Evolutionary conservation across 2,797 vertebrate genomes (phyloP).

Genomic region (Phrynocephalus vlangalii): DNA sequence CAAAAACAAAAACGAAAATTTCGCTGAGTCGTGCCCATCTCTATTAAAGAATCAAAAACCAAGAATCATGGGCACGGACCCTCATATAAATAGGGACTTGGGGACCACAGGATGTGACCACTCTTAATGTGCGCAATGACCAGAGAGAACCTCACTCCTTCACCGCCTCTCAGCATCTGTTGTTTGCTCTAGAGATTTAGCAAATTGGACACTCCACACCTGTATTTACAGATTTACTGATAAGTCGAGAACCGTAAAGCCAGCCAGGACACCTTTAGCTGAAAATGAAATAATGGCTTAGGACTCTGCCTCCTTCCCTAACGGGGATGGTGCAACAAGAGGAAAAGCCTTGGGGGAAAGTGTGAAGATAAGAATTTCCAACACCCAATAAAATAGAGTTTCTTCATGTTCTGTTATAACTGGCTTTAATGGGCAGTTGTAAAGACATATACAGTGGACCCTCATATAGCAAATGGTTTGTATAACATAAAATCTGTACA

Average conservation of each 20-base stretch:
- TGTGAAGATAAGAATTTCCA: conserved; percentile 57
- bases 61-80: not conserved
- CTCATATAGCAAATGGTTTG: too few relatives aligned
- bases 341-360: conserved; percentile 49
- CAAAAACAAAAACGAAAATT: too few relatives aligned
- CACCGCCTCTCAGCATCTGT: conserved; percentile 46
- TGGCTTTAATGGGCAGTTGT: conserved; percentile 54
- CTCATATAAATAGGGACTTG: not conserved
- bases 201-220: conserved; percentile 74
- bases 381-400: conserved; percentile 72
- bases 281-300: conserved; percentile 80
- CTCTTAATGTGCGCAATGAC: not conserved
- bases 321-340: conserved; percentile 58
- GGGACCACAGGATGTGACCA: too few relatives aligned
- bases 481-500: too few relatives aligned
- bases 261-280: conserved; percentile 69
- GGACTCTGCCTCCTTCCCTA: conserved; percentile 70
- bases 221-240: conserved; percentile 80
- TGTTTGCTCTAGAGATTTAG: conserved; percentile 68
- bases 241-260: conserved; percentile 74
- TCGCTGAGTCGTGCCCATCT: too few relatives aligned
- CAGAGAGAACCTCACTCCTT: conserved; percentile 18
- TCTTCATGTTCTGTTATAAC: conserved; percentile 57
- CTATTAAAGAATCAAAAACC: not conserved
- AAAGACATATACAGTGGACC: not conserved